phyloP scores from a whole-genome alignment of 1,140 invertebrate species.

The Zophobas morio region DNA sequence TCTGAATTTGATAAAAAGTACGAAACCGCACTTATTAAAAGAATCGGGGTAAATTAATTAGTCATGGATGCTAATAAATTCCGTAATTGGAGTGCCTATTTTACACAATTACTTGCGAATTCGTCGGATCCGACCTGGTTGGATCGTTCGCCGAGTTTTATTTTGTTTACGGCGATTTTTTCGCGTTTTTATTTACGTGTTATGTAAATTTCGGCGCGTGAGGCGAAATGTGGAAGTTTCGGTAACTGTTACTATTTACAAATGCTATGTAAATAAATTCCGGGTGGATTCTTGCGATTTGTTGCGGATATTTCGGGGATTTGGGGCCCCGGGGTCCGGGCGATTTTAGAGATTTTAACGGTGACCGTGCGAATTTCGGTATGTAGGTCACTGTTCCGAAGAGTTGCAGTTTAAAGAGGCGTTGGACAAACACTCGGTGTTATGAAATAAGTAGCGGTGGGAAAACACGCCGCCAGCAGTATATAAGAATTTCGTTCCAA shows the following conservation, averaged over 20 bases:
- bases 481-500: no score
- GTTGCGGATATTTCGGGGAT: no score
- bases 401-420: no score
- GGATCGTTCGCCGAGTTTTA: neutral
- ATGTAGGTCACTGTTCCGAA: no score
- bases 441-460: no score
- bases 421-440: no score
- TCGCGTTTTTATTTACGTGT: neutral
- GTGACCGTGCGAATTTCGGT: no score
- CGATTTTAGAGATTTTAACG: no score
- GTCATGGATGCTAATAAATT: slow-evolving; percentile 11
- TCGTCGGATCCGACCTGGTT: no score
- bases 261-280: neutral
- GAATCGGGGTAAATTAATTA: neutral
- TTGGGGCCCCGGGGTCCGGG: no score
- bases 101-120: slow-evolving; percentile 1
- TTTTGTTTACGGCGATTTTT: neutral
- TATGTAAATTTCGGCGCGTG: neutral
- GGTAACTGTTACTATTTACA: neutral
- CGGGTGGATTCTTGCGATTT: neutral
- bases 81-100: neutral
- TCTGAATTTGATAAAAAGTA: neutral
- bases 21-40: neutral
- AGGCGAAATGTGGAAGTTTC: neutral
- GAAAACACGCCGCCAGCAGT: no score